Evolutionary conservation across 1,140 invertebrate genomes (phyloP).

Genomic region (Phthorimaea operculella): DNA sequence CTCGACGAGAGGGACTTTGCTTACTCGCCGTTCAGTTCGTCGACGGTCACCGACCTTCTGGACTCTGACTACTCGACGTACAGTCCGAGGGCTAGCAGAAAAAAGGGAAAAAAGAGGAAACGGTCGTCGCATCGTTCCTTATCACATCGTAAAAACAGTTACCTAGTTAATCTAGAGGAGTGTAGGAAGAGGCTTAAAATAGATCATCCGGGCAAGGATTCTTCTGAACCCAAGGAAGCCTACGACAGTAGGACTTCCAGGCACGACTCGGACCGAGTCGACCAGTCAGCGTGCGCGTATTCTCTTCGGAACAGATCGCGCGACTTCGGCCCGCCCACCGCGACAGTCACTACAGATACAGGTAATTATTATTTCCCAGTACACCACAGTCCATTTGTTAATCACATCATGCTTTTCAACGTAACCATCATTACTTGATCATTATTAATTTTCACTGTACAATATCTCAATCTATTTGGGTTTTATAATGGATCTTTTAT

Average conservation of each 20-base stretch:
- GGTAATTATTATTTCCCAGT: constrained; percentile 32
- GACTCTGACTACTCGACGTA: constrained; percentile 67
- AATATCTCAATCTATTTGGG: too few relatives aligned
- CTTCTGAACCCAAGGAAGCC: constrained; percentile 27
- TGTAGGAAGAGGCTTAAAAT: constrained; percentile 55
- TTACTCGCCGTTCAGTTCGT: constrained; percentile 65
- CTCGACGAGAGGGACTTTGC: constrained; percentile 65
- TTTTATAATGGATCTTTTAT: too few relatives aligned
- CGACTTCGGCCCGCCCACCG: constrained; percentile 45
- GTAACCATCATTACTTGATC: too few relatives aligned
- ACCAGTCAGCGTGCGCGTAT: constrained; percentile 42
- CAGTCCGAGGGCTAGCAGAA: constrained; percentile 50
- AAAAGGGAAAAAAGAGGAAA: constrained; percentile 60
- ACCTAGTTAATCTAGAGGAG: constrained; percentile 43
- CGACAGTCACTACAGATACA: constrained; percentile 52
- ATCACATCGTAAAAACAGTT: constrained; percentile 48
- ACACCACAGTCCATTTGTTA: not conserved
- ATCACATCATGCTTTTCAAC: not conserved
- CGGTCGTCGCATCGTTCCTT: constrained; percentile 53
- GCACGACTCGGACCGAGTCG: constrained; percentile 34
- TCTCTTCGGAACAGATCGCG: constrained; percentile 48
- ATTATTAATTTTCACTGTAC: too few relatives aligned
- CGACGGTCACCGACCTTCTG: constrained; percentile 57
- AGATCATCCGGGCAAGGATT: constrained; percentile 37
- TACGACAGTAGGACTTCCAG: constrained; percentile 27